phyloP scores from a whole-genome alignment of 2,797 vertebrate genomes.

The Bradypodion ventrale region DNA sequence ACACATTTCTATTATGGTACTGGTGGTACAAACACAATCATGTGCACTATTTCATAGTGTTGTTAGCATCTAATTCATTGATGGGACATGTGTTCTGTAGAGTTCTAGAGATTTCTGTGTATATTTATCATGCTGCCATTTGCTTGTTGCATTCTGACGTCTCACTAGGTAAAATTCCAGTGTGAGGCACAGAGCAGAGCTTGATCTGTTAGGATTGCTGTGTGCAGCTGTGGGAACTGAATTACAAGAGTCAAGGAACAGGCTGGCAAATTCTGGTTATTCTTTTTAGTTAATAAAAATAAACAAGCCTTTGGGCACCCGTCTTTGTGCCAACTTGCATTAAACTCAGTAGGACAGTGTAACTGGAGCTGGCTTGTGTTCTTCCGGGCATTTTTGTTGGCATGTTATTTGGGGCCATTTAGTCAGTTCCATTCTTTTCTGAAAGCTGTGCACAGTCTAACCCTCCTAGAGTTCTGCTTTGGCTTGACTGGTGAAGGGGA shows the following conservation, averaged over 20 bases:
- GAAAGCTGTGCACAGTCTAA: background rate
- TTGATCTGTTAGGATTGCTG: background rate
- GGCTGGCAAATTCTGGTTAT: constrained; percentile 43
- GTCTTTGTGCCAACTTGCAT: constrained; percentile 39
- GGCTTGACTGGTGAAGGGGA: background rate
- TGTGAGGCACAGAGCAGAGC: background rate
- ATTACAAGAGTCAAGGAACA: constrained; percentile 10
- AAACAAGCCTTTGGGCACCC: constrained; percentile 40
- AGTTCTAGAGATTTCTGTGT: background rate
- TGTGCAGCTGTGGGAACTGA: constrained; percentile 3
- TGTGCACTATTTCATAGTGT: too few species aligned
- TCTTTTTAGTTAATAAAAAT: constrained; percentile 53
- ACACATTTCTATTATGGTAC: constrained; percentile 5
- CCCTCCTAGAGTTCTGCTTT: constrained; percentile 22
- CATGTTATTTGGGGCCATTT: constrained; percentile 24
- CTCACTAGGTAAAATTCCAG: too few species aligned
- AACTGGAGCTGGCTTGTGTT: constrained; percentile 18
- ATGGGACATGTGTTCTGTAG: background rate
- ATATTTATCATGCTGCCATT: background rate
- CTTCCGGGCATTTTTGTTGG: constrained; percentile 15
- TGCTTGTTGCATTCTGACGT: background rate
- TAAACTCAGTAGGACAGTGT: constrained; percentile 45
- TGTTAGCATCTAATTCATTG: background rate
- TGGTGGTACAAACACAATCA: background rate
- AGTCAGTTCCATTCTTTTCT: background rate